Evolutionary conservation across 1,140 invertebrate genomes (phyloP), one percentile per base, ranked within the genome.

Genomic region (Trachymyrmex cornetzi): DNA sequence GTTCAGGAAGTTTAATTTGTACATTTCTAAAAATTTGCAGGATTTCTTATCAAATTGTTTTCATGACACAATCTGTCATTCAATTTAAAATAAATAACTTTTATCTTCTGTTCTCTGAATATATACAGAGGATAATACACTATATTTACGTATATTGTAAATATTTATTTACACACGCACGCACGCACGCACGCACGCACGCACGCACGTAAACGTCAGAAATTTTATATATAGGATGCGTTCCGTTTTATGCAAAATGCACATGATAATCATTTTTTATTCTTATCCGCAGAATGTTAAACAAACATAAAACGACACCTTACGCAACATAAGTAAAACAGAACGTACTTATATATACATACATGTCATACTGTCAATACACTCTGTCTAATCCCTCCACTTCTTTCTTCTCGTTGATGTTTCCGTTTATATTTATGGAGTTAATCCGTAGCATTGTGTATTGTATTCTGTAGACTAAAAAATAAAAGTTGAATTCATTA

Each of bases 361-460:
- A 59, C 38, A 74, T 63, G 24, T 74, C 85, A 79, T 44, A 50
- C 3, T 71, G 59, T 89, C 92, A 95, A 92, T 91, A 95, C 74
- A 95, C 88, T 88, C 91, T 94, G 59, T 95, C 90, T 69, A 95
- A 85, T 77, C 94, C 95, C 92, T 96, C 95, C 6, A 95, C 88
- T 89, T 95, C 95, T 87, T 94, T 94, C n/a, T 92, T 93, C 38
- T 95, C 90, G 74, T 96, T 91, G 3, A 96, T 88, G 71, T 94
- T 88, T 6, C 93, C 93, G 14, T 95, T 94, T 44, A 97, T 91
- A 80, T 94, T 94, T 84, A 98, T 97, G 3, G 96, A 95, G 91
- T 98, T 98, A 77, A 98, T 98, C 89, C 97, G 96, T 63, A 98
- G 90, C 95, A 97, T 97, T 16, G 97, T 98, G 86, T 97, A 96